Percentiles rank a stretch among this genome's conserved stretches.
Conservation (phyloP, 2,888 invertebrate genomes). For the Trichogramma evanescens region DNA sequence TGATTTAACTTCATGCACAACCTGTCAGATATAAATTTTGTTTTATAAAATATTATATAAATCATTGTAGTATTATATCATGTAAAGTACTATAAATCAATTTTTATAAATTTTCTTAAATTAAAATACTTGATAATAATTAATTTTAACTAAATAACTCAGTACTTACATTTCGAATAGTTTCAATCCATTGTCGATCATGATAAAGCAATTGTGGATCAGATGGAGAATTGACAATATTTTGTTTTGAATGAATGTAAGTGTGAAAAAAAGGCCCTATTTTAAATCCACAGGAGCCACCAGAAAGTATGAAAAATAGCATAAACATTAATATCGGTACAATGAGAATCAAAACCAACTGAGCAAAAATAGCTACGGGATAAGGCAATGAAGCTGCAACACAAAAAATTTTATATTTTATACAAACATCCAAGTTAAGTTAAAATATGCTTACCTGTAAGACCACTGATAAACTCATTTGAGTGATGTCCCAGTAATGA, state of each 20-base stretch:
- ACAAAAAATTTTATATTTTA: slow-evolving; percentile 4
- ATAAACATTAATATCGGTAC: slow-evolving; percentile 20
- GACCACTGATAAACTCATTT: slow-evolving; percentile 27
- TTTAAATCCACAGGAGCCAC: slow-evolving; percentile 29
- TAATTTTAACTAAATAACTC: no score
- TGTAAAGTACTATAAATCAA: no score
- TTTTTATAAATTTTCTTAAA: no score
- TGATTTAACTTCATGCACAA: no score
- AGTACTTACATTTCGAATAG: slow-evolving; percentile 7
- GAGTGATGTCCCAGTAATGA: slow-evolving; percentile 26
- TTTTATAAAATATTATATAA: no score
- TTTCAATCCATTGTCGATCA: slow-evolving; percentile 16
- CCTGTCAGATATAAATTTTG: no score
- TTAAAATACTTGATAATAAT: no score
- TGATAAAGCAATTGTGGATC: neutral
- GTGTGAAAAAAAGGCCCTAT: slow-evolving; percentile 29
- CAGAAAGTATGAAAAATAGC: slow-evolving; percentile 23
- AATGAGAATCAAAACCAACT: slow-evolving; percentile 19
- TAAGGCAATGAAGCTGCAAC: slow-evolving; percentile 28
- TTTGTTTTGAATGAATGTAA: slow-evolving; percentile 13
- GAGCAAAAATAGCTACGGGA: slow-evolving; percentile 15
- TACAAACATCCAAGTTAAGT: neutral
- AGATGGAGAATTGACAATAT: neutral
- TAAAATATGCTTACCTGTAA: slow-evolving; percentile 30
- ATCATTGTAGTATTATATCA: no score